Evolutionary conservation across 2,888 invertebrate genomes (phyloP), one percentile per base, ranked within the genome.

Genomic region (Cataglyphis livida): DNA sequence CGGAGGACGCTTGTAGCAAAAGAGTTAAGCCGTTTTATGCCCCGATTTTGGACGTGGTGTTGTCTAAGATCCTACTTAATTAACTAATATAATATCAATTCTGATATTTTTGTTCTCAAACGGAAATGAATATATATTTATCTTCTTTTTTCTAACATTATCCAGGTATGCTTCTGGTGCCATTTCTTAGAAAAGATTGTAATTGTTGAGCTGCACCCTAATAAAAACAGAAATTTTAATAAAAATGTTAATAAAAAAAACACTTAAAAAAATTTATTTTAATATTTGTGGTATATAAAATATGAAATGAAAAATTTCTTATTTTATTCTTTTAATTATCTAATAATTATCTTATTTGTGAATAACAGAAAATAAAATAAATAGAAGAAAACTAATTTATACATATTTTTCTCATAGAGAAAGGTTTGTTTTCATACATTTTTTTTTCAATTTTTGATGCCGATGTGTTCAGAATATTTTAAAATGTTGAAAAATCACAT

Each of bases 161-260:
- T 9, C 51, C 91, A 70, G 89, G 85, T 59, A 92, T 90, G 84
- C 90, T 90, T 90, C 91, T 92, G 12, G 94, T 94, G 66, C 93
- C 92, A 74, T 94, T 94, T 84, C 90, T 95, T 84, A 97, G 95
- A 87, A 97, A 96, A 83, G 95, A 96, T 94, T 97, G 97, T 88
- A 97, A 96, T 32, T 96, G 96, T 91, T 96, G 96, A 32, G 97
- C 97, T 88, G 97, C 97, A 90, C 97, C 97, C 97, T 97, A 95
- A n/a, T 0, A 1, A 71, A 88, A 90, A 41, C 6, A 44, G 18
- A 54, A 79, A 76, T 21, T 0, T 21, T 21, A 21, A 21, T 76
- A 35, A 66, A 70, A 70, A 59, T 32, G 38, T 71, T 59, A 79
- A 66, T 76, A 65, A 76, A 18, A 51, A 9, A 76, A 41, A 38